Evolutionary conservation across 2,797 vertebrate genomes (phyloP).

Genomic region (Pteronotus mesoamericanus): DNA sequence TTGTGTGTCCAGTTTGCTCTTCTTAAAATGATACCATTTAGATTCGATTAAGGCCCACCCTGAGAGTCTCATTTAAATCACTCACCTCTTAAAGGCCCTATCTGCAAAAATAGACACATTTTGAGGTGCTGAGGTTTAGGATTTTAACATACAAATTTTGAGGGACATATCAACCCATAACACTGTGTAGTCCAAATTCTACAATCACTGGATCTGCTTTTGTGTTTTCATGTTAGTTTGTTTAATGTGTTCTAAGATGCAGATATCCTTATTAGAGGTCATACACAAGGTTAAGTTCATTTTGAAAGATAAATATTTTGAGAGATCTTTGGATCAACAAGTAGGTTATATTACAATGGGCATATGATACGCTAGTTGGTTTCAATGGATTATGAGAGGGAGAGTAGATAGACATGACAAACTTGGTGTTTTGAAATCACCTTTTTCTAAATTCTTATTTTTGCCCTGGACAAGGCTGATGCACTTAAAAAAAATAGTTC

Average conservation of each 20-base stretch:
- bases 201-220: not conserved
- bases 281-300: not conserved
- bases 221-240: not conserved
- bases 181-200: not conserved
- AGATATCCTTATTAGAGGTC: not conserved
- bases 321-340: not conserved
- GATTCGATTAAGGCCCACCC: not conserved
- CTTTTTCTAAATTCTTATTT: not conserved
- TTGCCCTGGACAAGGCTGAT: not conserved
- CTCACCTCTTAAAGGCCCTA: not conserved
- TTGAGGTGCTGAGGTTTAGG: not conserved
- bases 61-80: not conserved
- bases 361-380: not conserved
- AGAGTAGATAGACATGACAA: not conserved
- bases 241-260: not conserved
- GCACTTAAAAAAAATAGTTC: not conserved
- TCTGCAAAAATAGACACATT: not conserved
- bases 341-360: not conserved
- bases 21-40: not conserved
- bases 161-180: not conserved
- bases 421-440: not conserved
- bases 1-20: not conserved
- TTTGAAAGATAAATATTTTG: not conserved
- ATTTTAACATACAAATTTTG: not conserved
- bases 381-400: not conserved